Percentiles rank a stretch among this genome's conserved stretches.
These are phyloP conservation scores for Odontocolon sp. DNA, from an alignment of 2,888 invertebrate genomes.

Conservation along the genomic window DNA sequence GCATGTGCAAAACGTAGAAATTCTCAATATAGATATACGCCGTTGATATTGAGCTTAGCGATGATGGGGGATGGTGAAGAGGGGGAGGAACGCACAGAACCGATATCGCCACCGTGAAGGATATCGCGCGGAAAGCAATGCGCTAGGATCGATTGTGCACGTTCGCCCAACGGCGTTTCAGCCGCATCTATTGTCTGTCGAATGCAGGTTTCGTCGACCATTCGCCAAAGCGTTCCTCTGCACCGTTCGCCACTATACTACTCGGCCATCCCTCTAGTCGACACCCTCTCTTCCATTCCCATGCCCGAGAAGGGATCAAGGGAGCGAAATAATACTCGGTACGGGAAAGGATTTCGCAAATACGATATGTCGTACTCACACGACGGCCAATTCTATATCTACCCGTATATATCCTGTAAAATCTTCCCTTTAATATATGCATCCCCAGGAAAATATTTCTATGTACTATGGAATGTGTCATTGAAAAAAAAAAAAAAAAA, in stretches of 20 bases:
- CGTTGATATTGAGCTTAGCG: background rate
- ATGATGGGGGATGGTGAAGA: slow-evolving; percentile 17
- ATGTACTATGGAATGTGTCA: too few species aligned
- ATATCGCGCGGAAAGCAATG: slow-evolving; percentile 63
- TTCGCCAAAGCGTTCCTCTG: slow-evolving; percentile 25
- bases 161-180: slow-evolving; percentile 61
- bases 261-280: background rate
- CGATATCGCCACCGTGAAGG: slow-evolving; percentile 54
- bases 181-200: slow-evolving; percentile 67
- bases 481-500: too few species aligned
- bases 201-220: slow-evolving; percentile 47
- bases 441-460: too few species aligned
- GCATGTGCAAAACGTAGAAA: background rate
- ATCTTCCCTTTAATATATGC: too few species aligned
- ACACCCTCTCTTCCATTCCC: slow-evolving; percentile 23
- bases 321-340: slow-evolving; percentile 34
- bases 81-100: slow-evolving; percentile 25
- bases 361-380: slow-evolving; percentile 43
- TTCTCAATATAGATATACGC: background rate
- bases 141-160: slow-evolving; percentile 58
- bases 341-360: slow-evolving; percentile 42
- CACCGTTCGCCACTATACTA: background rate
- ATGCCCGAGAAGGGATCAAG: slow-evolving; percentile 39
- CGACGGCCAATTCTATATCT: background rate
- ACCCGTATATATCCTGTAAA: background rate